These are phyloP conservation scores for Allophyes oxyacanthae DNA, from an alignment of 2,888 invertebrate genomes.

Conservation along the genomic window DNA sequence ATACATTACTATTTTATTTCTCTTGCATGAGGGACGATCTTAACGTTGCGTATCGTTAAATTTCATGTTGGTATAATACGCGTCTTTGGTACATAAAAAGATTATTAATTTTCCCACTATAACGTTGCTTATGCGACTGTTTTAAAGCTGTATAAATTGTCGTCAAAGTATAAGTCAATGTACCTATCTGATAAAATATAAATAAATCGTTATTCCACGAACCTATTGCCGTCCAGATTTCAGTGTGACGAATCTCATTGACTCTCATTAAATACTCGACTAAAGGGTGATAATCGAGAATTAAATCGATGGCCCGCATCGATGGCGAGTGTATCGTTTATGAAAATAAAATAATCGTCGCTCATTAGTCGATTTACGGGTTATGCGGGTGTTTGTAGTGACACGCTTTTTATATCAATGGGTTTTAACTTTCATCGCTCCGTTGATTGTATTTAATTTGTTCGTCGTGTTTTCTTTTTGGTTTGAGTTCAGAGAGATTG, in stretches of 20 bases:
- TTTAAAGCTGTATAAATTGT: too few relatives aligned
- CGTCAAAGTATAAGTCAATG: neutral
- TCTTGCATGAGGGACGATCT: too few relatives aligned
- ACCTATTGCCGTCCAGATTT: constrained; percentile 51
- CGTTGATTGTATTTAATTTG: constrained; percentile 53
- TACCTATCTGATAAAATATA: constrained; percentile 10
- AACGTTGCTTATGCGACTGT: too few relatives aligned
- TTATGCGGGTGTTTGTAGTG: constrained; percentile 80
- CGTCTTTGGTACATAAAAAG: too few relatives aligned
- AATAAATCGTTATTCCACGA: constrained; percentile 45
- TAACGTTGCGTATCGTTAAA: too few relatives aligned
- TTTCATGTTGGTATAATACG: too few relatives aligned
- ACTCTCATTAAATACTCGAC: constrained; percentile 72
- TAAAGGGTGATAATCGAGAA: constrained; percentile 85
- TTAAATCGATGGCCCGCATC: constrained; percentile 86
- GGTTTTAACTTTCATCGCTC: constrained; percentile 55
- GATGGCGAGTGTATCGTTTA: constrained; percentile 69
- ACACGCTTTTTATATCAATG: constrained; percentile 69
- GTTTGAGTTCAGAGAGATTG: constrained; percentile 38
- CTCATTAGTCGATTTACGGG: constrained; percentile 77
- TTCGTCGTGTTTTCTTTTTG: constrained; percentile 38
- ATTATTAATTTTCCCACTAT: too few relatives aligned
- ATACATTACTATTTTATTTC: too few relatives aligned
- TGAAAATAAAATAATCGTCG: constrained; percentile 86
- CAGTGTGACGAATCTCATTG: constrained; percentile 71